A percentile compares a stretch with the other conserved stretches of the same genome.
Evolutionary conservation across 2,113 vertebrate genomes (phyloP).

Genomic region (Australoheros scitulus): DNA sequence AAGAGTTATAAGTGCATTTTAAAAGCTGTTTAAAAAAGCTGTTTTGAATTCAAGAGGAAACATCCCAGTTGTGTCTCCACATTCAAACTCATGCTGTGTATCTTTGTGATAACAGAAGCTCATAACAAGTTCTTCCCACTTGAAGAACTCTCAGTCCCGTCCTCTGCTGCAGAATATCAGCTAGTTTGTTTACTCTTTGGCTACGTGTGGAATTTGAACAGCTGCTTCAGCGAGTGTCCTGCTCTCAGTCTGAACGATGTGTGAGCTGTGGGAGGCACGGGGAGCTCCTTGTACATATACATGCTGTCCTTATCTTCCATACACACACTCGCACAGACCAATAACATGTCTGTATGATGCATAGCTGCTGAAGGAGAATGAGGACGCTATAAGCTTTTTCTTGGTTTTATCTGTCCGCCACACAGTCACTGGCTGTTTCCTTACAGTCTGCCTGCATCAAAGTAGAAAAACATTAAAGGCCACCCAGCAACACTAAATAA

Average conservation of each 20-base stretch:
- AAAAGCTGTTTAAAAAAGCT: neutral
- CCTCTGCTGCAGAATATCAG: neutral
- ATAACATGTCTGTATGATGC: constrained; percentile 38
- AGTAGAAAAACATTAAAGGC: neutral
- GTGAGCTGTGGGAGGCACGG: constrained; percentile 58
- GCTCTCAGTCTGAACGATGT: constrained; percentile 59
- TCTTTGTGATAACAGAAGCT: neutral
- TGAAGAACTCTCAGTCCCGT: neutral
- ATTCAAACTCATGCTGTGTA: neutral
- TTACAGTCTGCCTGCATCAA: neutral
- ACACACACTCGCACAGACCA: constrained; percentile 11
- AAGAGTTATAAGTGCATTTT: neutral
- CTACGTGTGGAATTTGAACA: constrained; percentile 73
- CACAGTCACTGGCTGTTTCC: neutral
- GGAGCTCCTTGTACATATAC: constrained; percentile 41
- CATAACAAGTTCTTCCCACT: neutral
- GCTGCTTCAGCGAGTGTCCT: constrained; percentile 62
- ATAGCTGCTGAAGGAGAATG: constrained; percentile 26
- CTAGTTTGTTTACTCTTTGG: constrained; percentile 3
- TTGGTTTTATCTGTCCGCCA: neutral
- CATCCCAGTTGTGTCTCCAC: neutral
- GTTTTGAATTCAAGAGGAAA: neutral
- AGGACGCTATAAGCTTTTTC: neutral
- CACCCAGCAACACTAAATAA: neutral
- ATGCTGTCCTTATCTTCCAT: constrained; percentile 29